Evolutionary conservation across 2,797 vertebrate species (phyloP).

Genomic region (Parauchenoglanis punctatus): DNA sequence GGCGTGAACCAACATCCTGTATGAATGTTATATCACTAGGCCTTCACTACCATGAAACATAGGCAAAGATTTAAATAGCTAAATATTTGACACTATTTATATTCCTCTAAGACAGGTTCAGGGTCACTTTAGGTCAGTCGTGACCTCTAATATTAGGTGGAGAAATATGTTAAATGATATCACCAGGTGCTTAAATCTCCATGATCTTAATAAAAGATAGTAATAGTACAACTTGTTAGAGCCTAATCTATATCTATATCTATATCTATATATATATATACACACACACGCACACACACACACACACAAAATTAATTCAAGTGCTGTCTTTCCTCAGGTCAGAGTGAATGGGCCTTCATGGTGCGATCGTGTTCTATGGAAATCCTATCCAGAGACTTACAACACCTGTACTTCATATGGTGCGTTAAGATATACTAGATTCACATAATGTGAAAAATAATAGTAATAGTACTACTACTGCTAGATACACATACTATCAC

Average conservation of each 20-base stretch:
- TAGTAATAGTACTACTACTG: not conserved
- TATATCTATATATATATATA: too few species aligned
- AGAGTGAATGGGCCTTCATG: slow-evolving; percentile 83
- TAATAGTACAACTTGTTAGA: not conserved
- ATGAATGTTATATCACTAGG: not conserved
- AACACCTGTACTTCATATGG: slow-evolving; percentile 80
- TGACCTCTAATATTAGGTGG: not conserved
- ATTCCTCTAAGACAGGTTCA: slow-evolving; percentile 13
- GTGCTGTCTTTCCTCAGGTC: slow-evolving; percentile 66
- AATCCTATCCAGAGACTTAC: slow-evolving; percentile 81
- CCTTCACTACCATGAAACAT: not conserved
- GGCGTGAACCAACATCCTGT: not conserved
- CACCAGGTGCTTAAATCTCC: not conserved
- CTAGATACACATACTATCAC: not conserved
- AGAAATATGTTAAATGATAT: not conserved
- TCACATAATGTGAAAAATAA: not conserved
- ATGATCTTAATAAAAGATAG: not conserved
- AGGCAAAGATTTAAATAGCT: not conserved
- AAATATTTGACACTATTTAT: not conserved
- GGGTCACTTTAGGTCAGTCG: slow-evolving; percentile 53
- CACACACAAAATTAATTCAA: not conserved
- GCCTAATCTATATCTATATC: not conserved
- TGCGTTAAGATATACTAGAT: slow-evolving; percentile 57
- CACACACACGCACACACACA: not conserved
- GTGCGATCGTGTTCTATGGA: slow-evolving; percentile 85